Evolutionary conservation across 1,140 invertebrate genomes (phyloP).

Genomic region (Rhagoletis pomonella): DNA sequence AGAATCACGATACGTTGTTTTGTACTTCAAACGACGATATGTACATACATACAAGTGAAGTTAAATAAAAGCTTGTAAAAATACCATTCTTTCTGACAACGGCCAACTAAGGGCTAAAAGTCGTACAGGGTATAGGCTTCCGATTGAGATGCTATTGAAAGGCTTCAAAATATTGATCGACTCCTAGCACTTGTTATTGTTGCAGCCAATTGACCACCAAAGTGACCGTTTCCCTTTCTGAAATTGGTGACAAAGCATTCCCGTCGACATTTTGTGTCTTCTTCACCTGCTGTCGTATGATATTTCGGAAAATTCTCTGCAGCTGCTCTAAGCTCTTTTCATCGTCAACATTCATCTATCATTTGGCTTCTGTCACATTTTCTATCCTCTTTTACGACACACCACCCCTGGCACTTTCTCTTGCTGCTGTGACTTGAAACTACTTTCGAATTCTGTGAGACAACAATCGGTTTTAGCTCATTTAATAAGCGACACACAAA

Average conservation of each 20-base stretch:
- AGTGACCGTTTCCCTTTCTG: not conserved
- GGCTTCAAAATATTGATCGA: not conserved
- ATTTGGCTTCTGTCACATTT: not conserved
- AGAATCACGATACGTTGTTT: no score
- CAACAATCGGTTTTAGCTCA: constrained; percentile 17
- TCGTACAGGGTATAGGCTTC: no score
- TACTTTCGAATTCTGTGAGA: not conserved
- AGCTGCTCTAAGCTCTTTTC: not conserved
- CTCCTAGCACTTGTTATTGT: not conserved
- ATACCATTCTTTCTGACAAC: no score
- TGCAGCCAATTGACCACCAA: not conserved
- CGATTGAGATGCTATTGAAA: no score
- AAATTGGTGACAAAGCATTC: not conserved
- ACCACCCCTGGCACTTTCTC: no score
- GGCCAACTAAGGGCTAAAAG: no score
- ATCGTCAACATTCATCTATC: not conserved
- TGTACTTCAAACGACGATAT: no score
- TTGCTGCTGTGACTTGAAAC: not conserved
- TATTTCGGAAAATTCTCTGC: not conserved
- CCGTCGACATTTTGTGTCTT: not conserved
- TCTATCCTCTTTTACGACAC: not conserved
- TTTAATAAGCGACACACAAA: not conserved
- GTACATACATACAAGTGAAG: no score
- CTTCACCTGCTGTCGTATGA: not conserved
- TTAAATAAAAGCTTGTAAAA: no score